Evolutionary conservation across 1,140 invertebrate genomes (phyloP), one percentile per base, ranked within the genome.

Genomic region (Andricus grossulariae): DNA sequence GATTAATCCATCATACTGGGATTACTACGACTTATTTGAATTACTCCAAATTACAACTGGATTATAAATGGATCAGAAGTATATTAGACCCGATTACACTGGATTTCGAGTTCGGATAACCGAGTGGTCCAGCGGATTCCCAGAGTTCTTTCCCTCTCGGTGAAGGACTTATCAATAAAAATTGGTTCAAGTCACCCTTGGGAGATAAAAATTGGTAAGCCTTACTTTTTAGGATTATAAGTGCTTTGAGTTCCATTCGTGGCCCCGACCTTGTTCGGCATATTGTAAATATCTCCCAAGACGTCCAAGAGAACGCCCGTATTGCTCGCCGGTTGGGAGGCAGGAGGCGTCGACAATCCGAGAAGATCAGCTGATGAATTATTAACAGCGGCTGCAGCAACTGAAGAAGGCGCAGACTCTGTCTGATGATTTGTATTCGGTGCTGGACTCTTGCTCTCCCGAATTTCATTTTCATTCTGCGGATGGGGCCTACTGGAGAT

Each of bases 231-330:
- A 55, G 96, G 93, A 89, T 97, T 97, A 84, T 96, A 96, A n/a
- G 92, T 93, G 66, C 92, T 92, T 81, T 94, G 93, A 19, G 94
- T 91, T 50, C 92, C 92, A 81, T 93, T 93, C 51, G 93, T 93
- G 78, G 94, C 90, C 79, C 89, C 92, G 19, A 86, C 92, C 88
- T 93, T 94, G 76, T 93, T 93, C 86, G 94, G 93, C 83, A 93
- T 93, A 78, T 92, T 94, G 86, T 97, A 97, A 77, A 97, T 94
- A 90, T 98, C 97, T 32, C 97, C 97, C 71, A 98, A 92, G 19
- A 98, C 97, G 92, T 98, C 97, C n/a, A 98, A 93, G 71, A 98
- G 91, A n/a, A 95, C 93, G 72, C 94, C 94, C 76, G 95, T 94
- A 85, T 94, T 94, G 52, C 93, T 93, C 52, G 93, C 91, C 49